Conservation (phyloP, 2,797 vertebrate genomes). For the Sebastes nivosus region DNA sequence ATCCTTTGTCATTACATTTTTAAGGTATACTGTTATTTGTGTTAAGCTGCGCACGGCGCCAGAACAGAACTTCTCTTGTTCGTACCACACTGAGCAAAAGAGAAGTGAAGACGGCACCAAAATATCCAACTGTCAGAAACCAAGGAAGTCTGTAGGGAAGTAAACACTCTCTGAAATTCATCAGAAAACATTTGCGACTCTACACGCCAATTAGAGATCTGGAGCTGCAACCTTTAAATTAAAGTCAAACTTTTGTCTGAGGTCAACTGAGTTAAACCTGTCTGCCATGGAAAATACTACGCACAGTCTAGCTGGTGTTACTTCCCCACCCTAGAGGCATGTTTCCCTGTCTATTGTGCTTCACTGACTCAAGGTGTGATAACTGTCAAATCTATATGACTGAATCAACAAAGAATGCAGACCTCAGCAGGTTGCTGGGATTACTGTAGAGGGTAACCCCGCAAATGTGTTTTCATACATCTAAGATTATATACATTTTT, state of each 20-base stretch:
- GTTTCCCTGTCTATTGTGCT: conserved; percentile 28
- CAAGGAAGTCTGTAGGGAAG: conserved; percentile 20
- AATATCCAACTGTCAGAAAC: conserved; percentile 12
- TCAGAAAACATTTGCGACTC: not conserved
- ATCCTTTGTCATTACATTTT: not conserved
- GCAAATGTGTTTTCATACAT: not conserved
- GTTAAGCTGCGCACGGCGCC: too few relatives aligned
- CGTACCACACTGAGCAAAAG: not conserved
- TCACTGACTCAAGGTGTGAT: conserved; percentile 43
- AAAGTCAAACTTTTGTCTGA: not conserved
- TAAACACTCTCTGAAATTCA: conserved; percentile 28
- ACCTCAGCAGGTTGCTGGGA: not conserved
- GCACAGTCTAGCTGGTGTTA: conserved; percentile 7
- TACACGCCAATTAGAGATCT: not conserved
- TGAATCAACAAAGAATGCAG: conserved; percentile 16
- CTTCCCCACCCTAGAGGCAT: conserved; percentile 30
- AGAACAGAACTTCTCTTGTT: not conserved
- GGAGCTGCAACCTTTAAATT: conserved; percentile 6
- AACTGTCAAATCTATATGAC: conserved; percentile 20
- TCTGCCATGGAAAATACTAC: conserved; percentile 20
- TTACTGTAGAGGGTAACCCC: not conserved
- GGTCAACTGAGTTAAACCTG: not conserved
- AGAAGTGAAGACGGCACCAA: conserved; percentile 36
- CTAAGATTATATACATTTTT: not conserved
- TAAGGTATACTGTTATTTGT: not conserved